A percentile compares a stretch with the other conserved stretches of the same genome.
These are phyloP conservation scores for Villa cingulata DNA, from an alignment of 2,888 invertebrate genomes.

Conservation along the genomic window DNA sequence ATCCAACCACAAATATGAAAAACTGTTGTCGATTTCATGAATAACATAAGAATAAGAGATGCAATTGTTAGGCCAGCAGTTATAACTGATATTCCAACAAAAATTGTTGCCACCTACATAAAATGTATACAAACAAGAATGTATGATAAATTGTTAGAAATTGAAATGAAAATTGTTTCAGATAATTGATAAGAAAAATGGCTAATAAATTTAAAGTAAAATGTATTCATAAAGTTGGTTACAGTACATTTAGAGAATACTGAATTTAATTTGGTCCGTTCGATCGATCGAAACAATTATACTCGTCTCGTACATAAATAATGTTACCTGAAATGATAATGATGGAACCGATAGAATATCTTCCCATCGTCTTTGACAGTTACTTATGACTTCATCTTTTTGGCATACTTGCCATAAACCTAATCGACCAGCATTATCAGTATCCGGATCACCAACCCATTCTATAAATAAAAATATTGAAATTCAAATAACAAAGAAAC, in stretches of 20 bases:
- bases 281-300: too few species aligned
- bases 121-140: not conserved
- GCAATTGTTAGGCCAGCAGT: constrained; percentile 76
- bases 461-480: constrained; percentile 37
- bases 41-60: constrained; percentile 83
- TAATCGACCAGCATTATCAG: constrained; percentile 79
- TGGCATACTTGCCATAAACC: constrained; percentile 86
- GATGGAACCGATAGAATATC: constrained; percentile 71
- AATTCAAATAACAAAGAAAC: not conserved
- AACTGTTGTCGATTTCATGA: constrained; percentile 81
- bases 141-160: too few species aligned
- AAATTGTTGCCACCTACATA: constrained; percentile 60
- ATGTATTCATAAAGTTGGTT: too few species aligned
- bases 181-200: too few species aligned
- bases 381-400: constrained; percentile 60
- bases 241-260: too few species aligned
- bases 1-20: constrained; percentile 91
- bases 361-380: constrained; percentile 72
- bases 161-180: too few species aligned
- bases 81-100: constrained; percentile 74
- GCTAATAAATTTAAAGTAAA: too few species aligned
- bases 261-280: too few species aligned
- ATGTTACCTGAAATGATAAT: constrained; percentile 57
- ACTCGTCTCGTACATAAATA: too few species aligned
- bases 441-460: constrained; percentile 75